These are phyloP conservation scores for Euschistus heros DNA, from an alignment of 1,140 invertebrate species.

Conservation along the genomic window DNA sequence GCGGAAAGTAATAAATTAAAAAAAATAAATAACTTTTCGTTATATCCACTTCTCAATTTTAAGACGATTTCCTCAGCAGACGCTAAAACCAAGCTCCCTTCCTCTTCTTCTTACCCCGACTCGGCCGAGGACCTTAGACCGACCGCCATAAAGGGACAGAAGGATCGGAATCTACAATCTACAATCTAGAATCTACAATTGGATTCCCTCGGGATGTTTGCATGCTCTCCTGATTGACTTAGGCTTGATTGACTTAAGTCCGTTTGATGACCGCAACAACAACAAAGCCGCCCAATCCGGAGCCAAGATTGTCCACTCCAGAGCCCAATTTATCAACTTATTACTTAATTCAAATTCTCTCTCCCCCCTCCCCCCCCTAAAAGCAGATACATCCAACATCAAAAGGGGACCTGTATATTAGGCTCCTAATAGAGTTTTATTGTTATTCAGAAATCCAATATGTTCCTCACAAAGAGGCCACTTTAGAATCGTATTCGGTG, in stretches of 20 bases:
- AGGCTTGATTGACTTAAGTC: conserved; percentile 3
- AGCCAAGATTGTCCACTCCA: neutral
- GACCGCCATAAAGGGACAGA: too few relatives aligned
- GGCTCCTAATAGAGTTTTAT: neutral
- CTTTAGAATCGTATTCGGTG: too few relatives aligned
- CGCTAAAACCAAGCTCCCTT: too few relatives aligned
- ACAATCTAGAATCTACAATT: neutral
- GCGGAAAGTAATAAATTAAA: too few relatives aligned
- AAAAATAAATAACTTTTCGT: too few relatives aligned
- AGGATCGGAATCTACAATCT: too few relatives aligned
- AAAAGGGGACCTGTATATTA: neutral
- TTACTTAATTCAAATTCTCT: conserved; percentile 7
- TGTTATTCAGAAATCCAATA: conserved; percentile 8
- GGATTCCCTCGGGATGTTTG: neutral
- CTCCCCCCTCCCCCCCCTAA: neutral
- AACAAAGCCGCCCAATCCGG: neutral
- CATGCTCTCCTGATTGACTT: conserved; percentile 1
- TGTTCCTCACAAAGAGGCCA: neutral
- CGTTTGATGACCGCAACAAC: neutral
- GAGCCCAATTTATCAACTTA: conserved; percentile 2
- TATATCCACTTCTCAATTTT: too few relatives aligned
- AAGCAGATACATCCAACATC: neutral
- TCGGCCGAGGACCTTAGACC: too few relatives aligned
- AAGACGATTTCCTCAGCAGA: too few relatives aligned
- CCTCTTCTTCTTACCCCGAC: too few relatives aligned